Evolutionary conservation across 2,888 invertebrate genomes (phyloP).

Genomic region (Tipula unca): DNA sequence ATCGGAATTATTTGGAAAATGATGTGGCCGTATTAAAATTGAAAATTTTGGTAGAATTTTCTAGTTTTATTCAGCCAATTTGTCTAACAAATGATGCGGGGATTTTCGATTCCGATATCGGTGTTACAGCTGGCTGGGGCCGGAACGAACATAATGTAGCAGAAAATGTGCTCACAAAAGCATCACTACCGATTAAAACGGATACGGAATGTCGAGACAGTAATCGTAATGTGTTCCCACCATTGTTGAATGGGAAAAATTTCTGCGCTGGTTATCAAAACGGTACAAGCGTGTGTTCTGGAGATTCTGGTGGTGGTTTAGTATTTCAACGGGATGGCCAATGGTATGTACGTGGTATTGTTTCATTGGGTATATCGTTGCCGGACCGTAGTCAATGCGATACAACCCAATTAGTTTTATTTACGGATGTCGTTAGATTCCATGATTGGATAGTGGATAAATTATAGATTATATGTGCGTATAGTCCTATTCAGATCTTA

Average conservation of each 20-base stretch:
- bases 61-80: not conserved
- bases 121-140: not conserved
- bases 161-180: not conserved
- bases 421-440: constrained; percentile 41
- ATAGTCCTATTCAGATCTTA: too few relatives aligned
- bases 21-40: not conserved
- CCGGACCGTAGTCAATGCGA: constrained; percentile 39
- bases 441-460: constrained; percentile 31
- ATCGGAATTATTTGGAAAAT: not conserved
- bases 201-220: not conserved
- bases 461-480: not conserved
- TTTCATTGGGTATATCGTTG: constrained; percentile 25
- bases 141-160: not conserved
- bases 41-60: not conserved
- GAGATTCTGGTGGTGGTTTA: not conserved
- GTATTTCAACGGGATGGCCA: not conserved
- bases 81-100: not conserved
- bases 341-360: constrained; percentile 25
- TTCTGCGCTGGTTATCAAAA: not conserved
- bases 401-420: constrained; percentile 41
- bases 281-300: not conserved
- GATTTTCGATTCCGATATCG: not conserved
- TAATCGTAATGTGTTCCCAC: not conserved
- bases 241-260: not conserved
- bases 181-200: not conserved